Base-by-base conservation (phyloP, 2,888 invertebrate genomes). In the Tetramorium bicarinatum region DNA sequence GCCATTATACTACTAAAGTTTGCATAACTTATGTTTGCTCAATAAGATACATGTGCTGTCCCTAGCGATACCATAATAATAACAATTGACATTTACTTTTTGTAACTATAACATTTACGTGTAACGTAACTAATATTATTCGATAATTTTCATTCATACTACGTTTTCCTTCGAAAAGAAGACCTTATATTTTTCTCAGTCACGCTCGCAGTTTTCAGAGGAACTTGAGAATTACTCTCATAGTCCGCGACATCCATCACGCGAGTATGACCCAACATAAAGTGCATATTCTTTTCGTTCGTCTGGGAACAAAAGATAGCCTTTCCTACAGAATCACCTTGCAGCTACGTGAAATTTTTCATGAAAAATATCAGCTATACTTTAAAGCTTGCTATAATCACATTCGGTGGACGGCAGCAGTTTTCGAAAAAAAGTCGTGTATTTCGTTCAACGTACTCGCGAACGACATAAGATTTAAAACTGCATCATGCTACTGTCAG, bases 371-470 rank as follows among this genome's bases (percentile, higher is more conserved):
- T 59, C 9, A 15, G 54, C 47, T 4, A 18, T 47, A 62, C 11
- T 84, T 80, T 62, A 69, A 81, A 66, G 18, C 64, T 21, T 54
- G 18, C 38, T 15, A 72, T 77, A 84, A 84, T 87, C 79, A 80
- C 44, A 59, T 83, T 83, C 49, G 59, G 52, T 21, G 67, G 9
- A 59, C 72, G 67, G 52, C 52, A 81, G 69, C 41, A 71, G 59
- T 82, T 75, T 80, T n/a, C 29, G 44, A 15, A 29, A 15, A 18
- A 29, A 71, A 29, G n/a, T 41, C 25, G 7, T 54, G 34, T 25
- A 41, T 21, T 49, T 41, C 8, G 38, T 56, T 13, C 44, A 64
- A 49, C 15, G 38, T 21, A 18, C 3, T 49, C 67, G 29, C n/a
- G 59, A 18, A 41, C 34, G 41, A 74, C 64, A 21, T 71, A 25